Evolutionary conservation across 2,888 invertebrate genomes (phyloP).

Genomic region (Sycophila texana): DNA sequence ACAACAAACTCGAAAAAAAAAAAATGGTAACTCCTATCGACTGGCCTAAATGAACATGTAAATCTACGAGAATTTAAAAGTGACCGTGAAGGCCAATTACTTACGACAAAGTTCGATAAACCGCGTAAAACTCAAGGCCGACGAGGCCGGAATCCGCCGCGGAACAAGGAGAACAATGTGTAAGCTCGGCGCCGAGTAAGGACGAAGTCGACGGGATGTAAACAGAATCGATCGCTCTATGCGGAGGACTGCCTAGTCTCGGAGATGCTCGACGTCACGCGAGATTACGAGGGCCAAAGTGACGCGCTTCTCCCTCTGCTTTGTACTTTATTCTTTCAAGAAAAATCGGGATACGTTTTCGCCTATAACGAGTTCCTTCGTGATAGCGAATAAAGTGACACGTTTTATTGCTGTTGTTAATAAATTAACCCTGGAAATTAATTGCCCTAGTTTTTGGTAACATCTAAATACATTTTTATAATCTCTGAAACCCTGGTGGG

Average conservation of each 20-base stretch:
- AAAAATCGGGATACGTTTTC: too few species aligned
- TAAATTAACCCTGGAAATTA: too few species aligned
- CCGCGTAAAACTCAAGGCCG: not conserved
- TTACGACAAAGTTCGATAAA: not conserved
- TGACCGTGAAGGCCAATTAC: not conserved
- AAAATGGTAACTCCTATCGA: too few species aligned
- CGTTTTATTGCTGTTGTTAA: too few species aligned
- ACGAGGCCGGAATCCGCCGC: not conserved
- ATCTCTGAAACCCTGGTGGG: too few species aligned
- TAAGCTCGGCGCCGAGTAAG: slow-evolving; percentile 26
- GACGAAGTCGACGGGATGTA: slow-evolving; percentile 19
- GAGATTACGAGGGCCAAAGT: not conserved
- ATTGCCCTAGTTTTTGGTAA: too few species aligned
- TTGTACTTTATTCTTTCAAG: too few species aligned
- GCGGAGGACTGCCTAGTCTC: not conserved
- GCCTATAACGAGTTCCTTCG: too few species aligned
- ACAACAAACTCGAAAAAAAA: too few species aligned
- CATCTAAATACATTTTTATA: too few species aligned
- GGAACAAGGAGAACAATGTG: not conserved
- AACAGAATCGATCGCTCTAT: slow-evolving; percentile 31
- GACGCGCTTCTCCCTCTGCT: not conserved
- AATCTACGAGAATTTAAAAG: not conserved
- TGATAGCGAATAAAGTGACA: too few species aligned
- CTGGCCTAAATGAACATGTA: not conserved
- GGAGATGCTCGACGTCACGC: slow-evolving; percentile 8